A percentile compares a stretch with the other conserved stretches of the same genome.
Evolutionary conservation across 2,797 vertebrate genomes (phyloP).

Genomic region (Onychomys leucogaster): DNA sequence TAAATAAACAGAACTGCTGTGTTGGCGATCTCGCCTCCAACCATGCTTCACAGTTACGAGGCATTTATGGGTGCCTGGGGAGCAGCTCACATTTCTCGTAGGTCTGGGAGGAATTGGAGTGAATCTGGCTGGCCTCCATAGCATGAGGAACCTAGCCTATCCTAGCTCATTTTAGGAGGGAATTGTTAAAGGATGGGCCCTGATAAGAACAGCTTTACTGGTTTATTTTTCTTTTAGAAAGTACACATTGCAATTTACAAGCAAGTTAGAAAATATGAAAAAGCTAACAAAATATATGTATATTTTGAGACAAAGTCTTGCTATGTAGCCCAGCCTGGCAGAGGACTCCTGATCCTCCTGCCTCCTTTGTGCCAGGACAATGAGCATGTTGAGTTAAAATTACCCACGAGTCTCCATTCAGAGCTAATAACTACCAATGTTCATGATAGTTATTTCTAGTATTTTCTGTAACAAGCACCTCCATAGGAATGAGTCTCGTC

Average conservation of each 20-base stretch:
- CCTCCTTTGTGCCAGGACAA: neutral
- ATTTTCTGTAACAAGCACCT: neutral
- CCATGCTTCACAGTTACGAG: neutral
- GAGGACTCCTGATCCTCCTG: neutral
- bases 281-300: neutral
- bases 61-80: neutral
- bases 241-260: neutral
- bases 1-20: neutral
- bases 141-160: neutral
- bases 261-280: neutral
- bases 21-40: neutral
- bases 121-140: neutral
- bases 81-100: neutral
- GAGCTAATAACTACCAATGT: slow-evolving; percentile 33
- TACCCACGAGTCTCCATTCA: neutral
- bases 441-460: neutral
- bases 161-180: neutral
- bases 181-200: neutral
- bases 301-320: neutral
- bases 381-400: slow-evolving; percentile 24
- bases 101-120: neutral
- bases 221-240: neutral
- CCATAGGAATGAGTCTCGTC: neutral
- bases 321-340: neutral
- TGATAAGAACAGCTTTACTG: neutral